Percentiles rank a stretch among this genome's conserved stretches.
These are phyloP conservation scores for Chromis chromis DNA, from an alignment of 2,797 vertebrate genomes.

Conservation along the genomic window DNA sequence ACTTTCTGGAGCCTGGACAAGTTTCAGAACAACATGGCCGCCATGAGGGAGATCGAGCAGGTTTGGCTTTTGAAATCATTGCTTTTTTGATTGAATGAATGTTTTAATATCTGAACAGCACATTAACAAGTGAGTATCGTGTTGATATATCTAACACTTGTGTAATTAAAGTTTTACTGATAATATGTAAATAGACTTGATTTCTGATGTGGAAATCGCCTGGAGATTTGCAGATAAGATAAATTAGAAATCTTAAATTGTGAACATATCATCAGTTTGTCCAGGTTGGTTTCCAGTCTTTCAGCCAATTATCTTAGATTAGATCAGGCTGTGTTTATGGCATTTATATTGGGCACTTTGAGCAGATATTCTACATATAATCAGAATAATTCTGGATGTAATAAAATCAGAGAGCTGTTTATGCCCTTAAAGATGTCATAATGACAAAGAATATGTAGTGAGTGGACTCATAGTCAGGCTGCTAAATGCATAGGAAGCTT, in stretches of 20 bases:
- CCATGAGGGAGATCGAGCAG: constrained; percentile 94
- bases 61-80: constrained; percentile 72
- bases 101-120: not conserved
- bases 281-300: not conserved
- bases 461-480: not conserved
- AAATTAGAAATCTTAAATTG: not conserved
- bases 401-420: no score
- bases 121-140: not conserved
- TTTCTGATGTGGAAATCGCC: not conserved
- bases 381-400: not conserved
- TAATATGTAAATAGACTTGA: not conserved
- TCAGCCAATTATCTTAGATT: not conserved
- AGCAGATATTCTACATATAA: not conserved
- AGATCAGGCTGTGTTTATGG: not conserved
- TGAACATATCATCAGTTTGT: not conserved
- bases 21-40: constrained; percentile 93
- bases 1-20: constrained; percentile 95
- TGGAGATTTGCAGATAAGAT: no score
- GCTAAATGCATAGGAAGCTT: not conserved
- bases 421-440: not conserved
- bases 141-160: not conserved
- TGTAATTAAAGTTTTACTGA: not conserved
- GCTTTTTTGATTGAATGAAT: not conserved
- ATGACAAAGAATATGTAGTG: not conserved
- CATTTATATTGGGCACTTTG: not conserved